A percentile compares a stretch with the other conserved stretches of the same genome.
These are phyloP conservation scores for Polyommatus iphigenia DNA, from an alignment of 2,888 invertebrate species.

Conservation along the genomic window DNA sequence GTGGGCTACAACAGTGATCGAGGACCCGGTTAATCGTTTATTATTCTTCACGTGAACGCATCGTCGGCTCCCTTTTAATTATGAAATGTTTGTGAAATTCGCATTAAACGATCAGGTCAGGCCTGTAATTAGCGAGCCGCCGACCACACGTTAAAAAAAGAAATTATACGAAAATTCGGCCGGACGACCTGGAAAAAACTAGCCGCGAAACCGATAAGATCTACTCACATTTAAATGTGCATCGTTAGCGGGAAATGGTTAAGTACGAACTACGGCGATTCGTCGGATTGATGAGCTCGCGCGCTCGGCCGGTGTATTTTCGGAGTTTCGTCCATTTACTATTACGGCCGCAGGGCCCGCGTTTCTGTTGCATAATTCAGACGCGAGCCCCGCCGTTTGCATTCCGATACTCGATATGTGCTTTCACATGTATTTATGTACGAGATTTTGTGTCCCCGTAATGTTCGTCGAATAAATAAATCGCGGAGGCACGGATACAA, in stretches of 20 bases:
- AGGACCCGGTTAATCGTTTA: conserved; percentile 61
- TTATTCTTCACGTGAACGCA: conserved; percentile 70
- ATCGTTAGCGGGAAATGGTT: conserved; percentile 16
- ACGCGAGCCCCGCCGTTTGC: conserved; percentile 76
- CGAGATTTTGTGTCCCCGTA: conserved; percentile 80
- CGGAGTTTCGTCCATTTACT: conserved; percentile 69
- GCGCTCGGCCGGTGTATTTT: conserved; percentile 56
- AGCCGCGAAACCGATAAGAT: neutral
- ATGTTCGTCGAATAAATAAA: conserved; percentile 80
- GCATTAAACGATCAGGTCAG: conserved; percentile 71
- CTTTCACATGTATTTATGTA: conserved; percentile 80
- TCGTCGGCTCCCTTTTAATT: conserved; percentile 65
- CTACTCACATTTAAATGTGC: conserved; percentile 17
- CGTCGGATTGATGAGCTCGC: conserved; percentile 40
- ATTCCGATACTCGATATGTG: conserved; percentile 80
- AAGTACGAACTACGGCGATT: conserved; percentile 11
- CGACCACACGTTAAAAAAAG: conserved; percentile 54
- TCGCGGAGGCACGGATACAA: conserved; percentile 78
- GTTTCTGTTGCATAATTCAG: conserved; percentile 78
- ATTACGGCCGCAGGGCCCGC: conserved; percentile 64
- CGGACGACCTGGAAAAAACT: conserved; percentile 18
- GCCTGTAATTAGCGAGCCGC: conserved; percentile 73
- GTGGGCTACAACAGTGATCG: neutral
- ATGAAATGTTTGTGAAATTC: conserved; percentile 75
- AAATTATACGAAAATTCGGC: conserved; percentile 17